These are phyloP conservation scores for Lumbricus terrestris DNA, from an alignment of 2,888 invertebrate species.

Conservation along the genomic window DNA sequence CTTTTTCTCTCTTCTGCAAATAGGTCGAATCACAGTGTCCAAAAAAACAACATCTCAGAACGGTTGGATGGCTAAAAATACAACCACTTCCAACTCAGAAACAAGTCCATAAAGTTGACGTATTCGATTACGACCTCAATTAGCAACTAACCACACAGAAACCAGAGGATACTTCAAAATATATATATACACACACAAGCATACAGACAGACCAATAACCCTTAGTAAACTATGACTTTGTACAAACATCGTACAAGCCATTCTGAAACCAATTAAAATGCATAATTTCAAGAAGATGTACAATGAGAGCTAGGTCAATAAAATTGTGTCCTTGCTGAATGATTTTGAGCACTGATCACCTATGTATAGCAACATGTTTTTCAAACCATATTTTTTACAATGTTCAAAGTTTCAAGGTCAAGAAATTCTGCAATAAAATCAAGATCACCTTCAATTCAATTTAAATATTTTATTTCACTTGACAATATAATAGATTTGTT, in stretches of 20 bases:
- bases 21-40: not conserved
- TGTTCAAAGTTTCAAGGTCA: not conserved
- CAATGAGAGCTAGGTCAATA: not conserved
- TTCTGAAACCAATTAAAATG: not conserved
- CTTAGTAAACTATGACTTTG: not conserved
- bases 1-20: no score
- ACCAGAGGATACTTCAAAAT: not conserved
- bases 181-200: not conserved
- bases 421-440: not conserved
- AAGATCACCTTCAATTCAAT: no score
- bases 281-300: not conserved
- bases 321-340: not conserved
- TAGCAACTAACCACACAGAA: not conserved
- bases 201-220: not conserved
- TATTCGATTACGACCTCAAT: not conserved
- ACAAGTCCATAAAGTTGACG: not conserved
- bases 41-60: not conserved
- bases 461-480: no score
- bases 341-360: not conserved
- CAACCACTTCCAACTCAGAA: not conserved
- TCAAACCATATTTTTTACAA: not conserved
- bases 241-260: not conserved
- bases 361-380: not conserved
- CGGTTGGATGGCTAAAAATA: not conserved
- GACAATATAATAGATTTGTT: no score